These are phyloP conservation scores for Oxyruncus cristatus DNA, from an alignment of 2,113 vertebrate species.

Conservation along the genomic window DNA sequence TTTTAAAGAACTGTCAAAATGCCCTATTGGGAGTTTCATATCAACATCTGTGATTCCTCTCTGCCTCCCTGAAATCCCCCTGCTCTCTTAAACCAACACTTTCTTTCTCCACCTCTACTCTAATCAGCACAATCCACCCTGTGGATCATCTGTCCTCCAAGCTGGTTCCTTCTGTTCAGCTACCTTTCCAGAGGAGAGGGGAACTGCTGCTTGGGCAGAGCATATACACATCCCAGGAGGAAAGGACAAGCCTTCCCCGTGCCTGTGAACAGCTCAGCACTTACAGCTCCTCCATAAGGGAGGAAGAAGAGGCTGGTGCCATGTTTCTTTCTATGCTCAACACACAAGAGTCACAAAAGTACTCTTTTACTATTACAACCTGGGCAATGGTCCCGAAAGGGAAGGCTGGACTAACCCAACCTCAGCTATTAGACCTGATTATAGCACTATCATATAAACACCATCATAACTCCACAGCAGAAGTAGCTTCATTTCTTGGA, in stretches of 20 bases:
- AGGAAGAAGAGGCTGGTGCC: not conserved
- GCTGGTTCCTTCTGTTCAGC: not conserved
- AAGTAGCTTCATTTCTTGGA: not conserved
- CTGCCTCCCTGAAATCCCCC: not conserved
- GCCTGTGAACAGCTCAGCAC: not conserved
- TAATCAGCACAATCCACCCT: not conserved
- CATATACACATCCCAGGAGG: fast-evolving
- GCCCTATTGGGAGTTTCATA: not conserved
- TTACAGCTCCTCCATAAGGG: not conserved
- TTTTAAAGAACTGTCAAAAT: not conserved
- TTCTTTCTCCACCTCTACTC: not conserved
- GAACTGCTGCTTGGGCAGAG: not conserved
- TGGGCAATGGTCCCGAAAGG: not conserved
- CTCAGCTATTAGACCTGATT: not conserved
- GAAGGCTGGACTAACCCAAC: not conserved
- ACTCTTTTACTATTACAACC: not conserved
- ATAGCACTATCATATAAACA: not conserved
- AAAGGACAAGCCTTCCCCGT: not conserved
- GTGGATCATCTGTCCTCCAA: not conserved
- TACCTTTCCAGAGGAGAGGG: not conserved
- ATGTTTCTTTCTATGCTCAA: not conserved
- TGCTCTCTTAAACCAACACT: not conserved
- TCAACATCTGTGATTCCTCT: not conserved
- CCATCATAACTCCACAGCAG: not conserved
- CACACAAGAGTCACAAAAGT: not conserved